Evolutionary conservation across 2,888 invertebrate genomes (phyloP), one percentile per base, ranked within the genome.

Genomic region (Apodemia duryi): DNA sequence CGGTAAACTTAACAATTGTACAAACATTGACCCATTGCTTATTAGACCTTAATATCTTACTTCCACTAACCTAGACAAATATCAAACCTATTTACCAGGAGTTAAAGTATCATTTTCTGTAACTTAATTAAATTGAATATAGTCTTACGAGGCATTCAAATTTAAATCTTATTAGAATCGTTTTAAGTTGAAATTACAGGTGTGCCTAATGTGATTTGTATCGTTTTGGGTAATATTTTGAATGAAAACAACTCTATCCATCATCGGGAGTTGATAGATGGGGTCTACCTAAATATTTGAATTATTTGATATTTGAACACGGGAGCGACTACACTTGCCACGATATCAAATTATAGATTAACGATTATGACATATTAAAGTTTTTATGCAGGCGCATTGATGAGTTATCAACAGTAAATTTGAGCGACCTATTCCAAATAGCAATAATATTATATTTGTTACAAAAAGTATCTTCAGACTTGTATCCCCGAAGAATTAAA

Each of bases 191-290:
- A 61, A 60, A 66, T 66, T 71, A 7, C 7, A 3, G 21, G 49
- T 6, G 0, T 1, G 0, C 0, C 7, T 3, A 0, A 11, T 51
- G 65, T 61, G 28, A 67, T 41, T 74, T 82, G 73, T 0, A 73
- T 13, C 72, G 63, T 79, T 82, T 68, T 68, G 41, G 62, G 57
- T 63, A 29, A 65, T 32, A 21, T 28, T 63, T 65, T 13, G 61
- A 69, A 71, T 70, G 75, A 75, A 76, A 81, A 81, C 79, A 77
- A 79, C 77, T 79, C 81, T 80, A 91, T 91, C 89, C 79, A 89
- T 90, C 90, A 90, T 86, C 81, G 78, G 83, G 81, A 84, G 85
- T 84, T 90, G 90, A 91, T 90, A 84, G 90, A 91, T 89, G 88
- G 84, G 83, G 74, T 81, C 81, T 85, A 84, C 83, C 83, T 83